Base-by-base conservation (phyloP, 2,888 invertebrate species). In the Tenodera sinensis region DNA sequence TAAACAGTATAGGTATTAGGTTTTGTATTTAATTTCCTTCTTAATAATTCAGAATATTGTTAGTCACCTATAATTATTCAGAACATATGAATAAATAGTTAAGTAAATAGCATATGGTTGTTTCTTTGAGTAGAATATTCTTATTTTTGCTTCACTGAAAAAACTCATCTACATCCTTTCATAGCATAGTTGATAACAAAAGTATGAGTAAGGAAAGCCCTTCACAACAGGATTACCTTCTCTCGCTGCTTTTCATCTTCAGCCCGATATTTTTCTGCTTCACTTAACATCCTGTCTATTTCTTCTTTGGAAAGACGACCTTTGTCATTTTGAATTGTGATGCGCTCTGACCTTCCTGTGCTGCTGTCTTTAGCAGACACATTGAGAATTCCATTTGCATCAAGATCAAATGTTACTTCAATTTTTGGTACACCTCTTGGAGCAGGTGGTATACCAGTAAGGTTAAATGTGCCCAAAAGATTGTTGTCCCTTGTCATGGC, bases 401-500 rank as follows among this genome's bases (percentile, higher is more conserved):
- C 98, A 89, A 98, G 94, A 92, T 98, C 98, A 91, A 98, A 98
- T 0, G 97, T 97, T 0, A 98, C 97, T 93, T 96, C 94, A 91
- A 96, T 95, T 94, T 97, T 96, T 0, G 97, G 97, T 1, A 96
- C 94, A 28, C 97, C 98, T 91, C 97, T 95, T 0, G 97, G 97
- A 0, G 97, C 97, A 42, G 97, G 97, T 47, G 97, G 97, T 89
- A 98, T 97, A 14, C 97, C 98, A 8, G 96, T 95, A 28, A 97
- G 94, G 92, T 97, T 97, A 92, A 97, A 97, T 20, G 96, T 97
- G 28, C 97, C 97, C 88, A 98, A 93, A 3, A 97, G 93, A 92
- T 98, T 98, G 93, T 98, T 98, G 92, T 98, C 98, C 93, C 96
- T 98, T 14, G 98, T 98, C 97, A 98, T 97, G 28, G 97, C 96